These are phyloP conservation scores for Callinectes sapidus DNA, from an alignment of 2,888 invertebrate species.

Conservation along the genomic window DNA sequence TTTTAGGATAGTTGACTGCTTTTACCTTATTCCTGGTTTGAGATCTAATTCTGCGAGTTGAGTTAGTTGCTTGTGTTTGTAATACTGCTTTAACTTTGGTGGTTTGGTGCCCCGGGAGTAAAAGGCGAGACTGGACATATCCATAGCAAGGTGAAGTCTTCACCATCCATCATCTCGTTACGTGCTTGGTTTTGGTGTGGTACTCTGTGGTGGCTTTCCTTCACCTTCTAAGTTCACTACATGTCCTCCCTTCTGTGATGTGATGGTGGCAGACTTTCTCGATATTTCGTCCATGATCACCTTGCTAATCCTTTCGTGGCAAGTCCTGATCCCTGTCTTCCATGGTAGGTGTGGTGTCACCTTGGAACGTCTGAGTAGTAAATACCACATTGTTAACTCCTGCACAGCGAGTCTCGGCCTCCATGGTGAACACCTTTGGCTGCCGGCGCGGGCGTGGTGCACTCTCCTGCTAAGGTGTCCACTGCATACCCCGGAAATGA, in stretches of 20 bases:
- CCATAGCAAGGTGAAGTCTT: background rate
- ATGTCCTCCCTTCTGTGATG: background rate
- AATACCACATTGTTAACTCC: constrained; percentile 15
- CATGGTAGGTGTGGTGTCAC: background rate
- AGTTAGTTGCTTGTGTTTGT: background rate
- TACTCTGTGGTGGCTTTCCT: background rate
- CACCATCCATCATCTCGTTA: background rate
- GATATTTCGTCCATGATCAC: background rate
- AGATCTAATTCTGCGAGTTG: background rate
- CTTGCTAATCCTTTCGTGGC: background rate
- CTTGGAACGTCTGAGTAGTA: constrained; percentile 24
- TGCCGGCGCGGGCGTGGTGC: background rate
- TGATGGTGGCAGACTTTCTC: background rate
- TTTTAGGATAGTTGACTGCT: background rate
- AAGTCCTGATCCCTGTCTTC: constrained; percentile 23
- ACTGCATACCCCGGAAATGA: background rate
- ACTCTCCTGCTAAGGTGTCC: background rate
- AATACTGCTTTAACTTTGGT: background rate
- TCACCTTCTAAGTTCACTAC: background rate
- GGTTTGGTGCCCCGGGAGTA: background rate
- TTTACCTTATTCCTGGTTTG: background rate
- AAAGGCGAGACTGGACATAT: background rate
- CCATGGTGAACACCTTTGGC: background rate
- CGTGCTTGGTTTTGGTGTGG: constrained; percentile 11
- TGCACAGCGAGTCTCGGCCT: constrained; percentile 6